These are phyloP conservation scores for Eurytoma adleriae DNA, from an alignment of 2,888 invertebrate genomes.

Conservation along the genomic window DNA sequence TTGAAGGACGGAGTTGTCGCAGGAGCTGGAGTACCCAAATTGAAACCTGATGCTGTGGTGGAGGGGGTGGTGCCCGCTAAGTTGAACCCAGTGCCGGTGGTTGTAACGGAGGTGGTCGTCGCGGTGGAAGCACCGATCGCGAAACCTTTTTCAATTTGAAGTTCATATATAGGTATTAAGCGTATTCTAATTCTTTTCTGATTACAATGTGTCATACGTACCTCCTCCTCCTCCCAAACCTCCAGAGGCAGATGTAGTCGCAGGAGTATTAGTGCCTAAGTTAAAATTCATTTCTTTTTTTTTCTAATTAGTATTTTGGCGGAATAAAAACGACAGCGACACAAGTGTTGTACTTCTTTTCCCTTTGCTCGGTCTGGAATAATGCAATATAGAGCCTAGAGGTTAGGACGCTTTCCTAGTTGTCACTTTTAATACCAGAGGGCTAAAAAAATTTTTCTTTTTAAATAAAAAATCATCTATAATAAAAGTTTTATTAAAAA, in stretches of 20 bases:
- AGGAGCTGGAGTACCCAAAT: conserved; percentile 56
- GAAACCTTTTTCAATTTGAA: conserved; percentile 35
- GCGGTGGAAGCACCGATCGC: conserved; percentile 51
- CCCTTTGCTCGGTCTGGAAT: too few relatives aligned
- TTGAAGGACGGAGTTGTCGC: conserved; percentile 60
- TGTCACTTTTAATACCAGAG: conserved; percentile 26
- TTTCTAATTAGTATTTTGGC: not conserved
- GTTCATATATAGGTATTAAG: not conserved
- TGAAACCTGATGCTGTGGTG: conserved; percentile 47
- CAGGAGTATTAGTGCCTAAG: conserved; percentile 55
- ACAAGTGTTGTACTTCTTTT: too few relatives aligned
- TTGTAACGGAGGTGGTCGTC: conserved; percentile 55
- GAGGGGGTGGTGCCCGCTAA: conserved; percentile 56
- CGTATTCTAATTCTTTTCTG: too few relatives aligned
- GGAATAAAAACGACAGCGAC: too few relatives aligned
- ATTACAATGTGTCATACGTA: not conserved
- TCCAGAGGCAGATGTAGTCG: conserved; percentile 49
- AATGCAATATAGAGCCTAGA: not conserved
- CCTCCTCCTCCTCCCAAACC: conserved; percentile 36
- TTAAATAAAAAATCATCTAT: not conserved
- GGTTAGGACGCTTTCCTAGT: not conserved
- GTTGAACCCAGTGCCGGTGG: conserved; percentile 61
- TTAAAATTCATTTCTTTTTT: conserved; percentile 37
- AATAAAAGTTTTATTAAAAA: too few relatives aligned
- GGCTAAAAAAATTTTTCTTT: not conserved